Percentiles rank a stretch among this genome's conserved stretches.
These are phyloP conservation scores for Nycticryphes semicollaris DNA, from an alignment of 2,113 vertebrate species.

Conservation along the genomic window DNA sequence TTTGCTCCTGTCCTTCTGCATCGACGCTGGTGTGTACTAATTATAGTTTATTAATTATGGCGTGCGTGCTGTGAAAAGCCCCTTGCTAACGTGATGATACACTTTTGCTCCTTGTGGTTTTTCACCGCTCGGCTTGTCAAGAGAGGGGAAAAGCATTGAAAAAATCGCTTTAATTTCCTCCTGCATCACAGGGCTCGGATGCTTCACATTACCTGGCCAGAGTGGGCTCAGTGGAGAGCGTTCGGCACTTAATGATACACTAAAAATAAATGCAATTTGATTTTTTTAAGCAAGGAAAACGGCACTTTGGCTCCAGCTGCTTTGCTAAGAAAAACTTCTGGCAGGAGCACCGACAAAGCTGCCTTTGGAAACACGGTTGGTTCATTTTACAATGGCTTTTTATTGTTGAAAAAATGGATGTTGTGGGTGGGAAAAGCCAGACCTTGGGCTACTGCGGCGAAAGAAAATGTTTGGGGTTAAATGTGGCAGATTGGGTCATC, in stretches of 20 bases:
- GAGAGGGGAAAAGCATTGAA: slow-evolving; percentile 37
- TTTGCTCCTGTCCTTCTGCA: neutral
- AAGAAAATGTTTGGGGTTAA: neutral
- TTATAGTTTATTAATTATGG: neutral
- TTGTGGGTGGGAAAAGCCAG: neutral
- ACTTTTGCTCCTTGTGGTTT: slow-evolving; percentile 1
- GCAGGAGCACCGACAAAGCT: neutral
- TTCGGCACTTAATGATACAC: neutral
- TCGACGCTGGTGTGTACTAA: neutral
- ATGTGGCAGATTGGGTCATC: fast-evolving
- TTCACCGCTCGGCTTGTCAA: neutral
- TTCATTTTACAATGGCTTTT: neutral
- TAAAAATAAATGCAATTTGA: neutral
- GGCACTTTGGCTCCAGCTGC: neutral
- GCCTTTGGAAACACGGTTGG: fast-evolving
- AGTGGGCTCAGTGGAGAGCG: neutral
- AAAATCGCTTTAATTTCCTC: neutral
- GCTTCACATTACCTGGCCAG: neutral
- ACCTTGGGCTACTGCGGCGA: fast-evolving
- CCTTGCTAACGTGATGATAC: neutral
- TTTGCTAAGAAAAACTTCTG: neutral
- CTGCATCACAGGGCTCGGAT: neutral
- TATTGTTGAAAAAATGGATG: neutral
- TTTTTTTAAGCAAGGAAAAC: neutral
- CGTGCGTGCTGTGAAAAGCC: fast-evolving